Evolutionary conservation across 64 coral and sea anemone genomes (phyloP), one percentile per base, ranked within the genome.

Genomic region (Montipora sp.): DNA sequence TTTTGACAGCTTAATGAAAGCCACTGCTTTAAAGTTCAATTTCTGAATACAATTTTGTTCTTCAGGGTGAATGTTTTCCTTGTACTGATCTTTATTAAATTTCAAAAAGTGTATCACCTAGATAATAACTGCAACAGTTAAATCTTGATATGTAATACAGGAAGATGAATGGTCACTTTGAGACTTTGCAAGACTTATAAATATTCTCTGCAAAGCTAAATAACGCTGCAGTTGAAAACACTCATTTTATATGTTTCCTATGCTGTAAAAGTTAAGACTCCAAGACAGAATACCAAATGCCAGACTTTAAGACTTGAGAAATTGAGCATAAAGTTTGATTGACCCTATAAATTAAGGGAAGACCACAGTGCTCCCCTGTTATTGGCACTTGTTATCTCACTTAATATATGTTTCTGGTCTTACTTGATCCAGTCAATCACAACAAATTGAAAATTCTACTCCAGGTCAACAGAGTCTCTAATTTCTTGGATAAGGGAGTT

Each of bases 401-500:
- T 57, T 57, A 74, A 14, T 70, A 70, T 70, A 70, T 70, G 8
- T 70, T 70, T 19, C 20, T 70, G 66, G 8, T 70, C 15, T 70
- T 27, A 74, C 71, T 74, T 74, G 71, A 74, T 22, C 71, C 71
- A 74, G n/a, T 24, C 71, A 74, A 43, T n/a, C n/a, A 22, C 24
- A 27, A 74, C 45, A 82, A 82, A 27, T 27, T 27, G 24, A 23
- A 82, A 55, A 63, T 84, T 86, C 47, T 70, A 87, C 48, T 75
- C 84, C 49, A 87, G 50, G 66, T 87, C 69, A 10, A 51, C 84
- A 73, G 84, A 51, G 67, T 75, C 69, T 87, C 69, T 87, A 22
- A 87, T 73, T 75, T 87, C 84, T 75, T 65, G 75, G 23, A 75
- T 87, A 2, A 87, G 84, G 16, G 84, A 87, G 84, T 87, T 73